These are phyloP conservation scores for Valencia hispanica DNA, from an alignment of 2,797 vertebrate genomes.

Conservation along the genomic window DNA sequence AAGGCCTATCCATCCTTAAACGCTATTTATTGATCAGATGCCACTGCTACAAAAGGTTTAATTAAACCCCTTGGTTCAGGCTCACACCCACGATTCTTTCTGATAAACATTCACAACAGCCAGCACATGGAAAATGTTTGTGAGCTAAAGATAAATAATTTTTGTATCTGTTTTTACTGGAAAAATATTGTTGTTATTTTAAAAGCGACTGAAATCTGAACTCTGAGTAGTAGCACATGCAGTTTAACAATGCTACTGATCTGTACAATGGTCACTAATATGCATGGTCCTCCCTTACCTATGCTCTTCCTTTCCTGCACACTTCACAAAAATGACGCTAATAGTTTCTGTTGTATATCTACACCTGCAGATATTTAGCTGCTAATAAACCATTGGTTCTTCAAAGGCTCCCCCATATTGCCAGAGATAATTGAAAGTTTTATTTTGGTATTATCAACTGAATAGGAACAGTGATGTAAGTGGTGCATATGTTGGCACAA, in stretches of 20 bases:
- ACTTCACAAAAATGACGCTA: neutral
- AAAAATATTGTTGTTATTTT: neutral
- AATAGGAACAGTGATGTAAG: neutral
- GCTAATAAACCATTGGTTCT: neutral
- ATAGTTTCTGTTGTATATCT: neutral
- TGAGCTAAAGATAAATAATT: neutral
- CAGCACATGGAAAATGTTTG: neutral
- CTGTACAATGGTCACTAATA: neutral
- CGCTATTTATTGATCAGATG: constrained; percentile 55
- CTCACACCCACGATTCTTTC: constrained; percentile 19
- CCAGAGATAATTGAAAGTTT: neutral
- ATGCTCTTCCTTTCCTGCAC: neutral
- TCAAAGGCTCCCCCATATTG: neutral
- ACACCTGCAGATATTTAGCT: neutral
- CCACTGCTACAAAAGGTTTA: constrained; percentile 32
- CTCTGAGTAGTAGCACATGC: neutral
- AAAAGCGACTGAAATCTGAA: neutral
- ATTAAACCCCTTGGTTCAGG: constrained; percentile 44
- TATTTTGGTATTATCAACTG: neutral
- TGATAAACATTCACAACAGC: constrained; percentile 15
- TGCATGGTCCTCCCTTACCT: neutral
- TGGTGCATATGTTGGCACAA: neutral
- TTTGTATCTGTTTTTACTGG: neutral
- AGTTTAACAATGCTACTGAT: neutral
- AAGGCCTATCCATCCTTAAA: constrained; percentile 39